A percentile compares a stretch with the other conserved stretches of the same genome.
Conservation (phyloP, 2,113 vertebrate species). For the Acinonyx jubatus region DNA sequence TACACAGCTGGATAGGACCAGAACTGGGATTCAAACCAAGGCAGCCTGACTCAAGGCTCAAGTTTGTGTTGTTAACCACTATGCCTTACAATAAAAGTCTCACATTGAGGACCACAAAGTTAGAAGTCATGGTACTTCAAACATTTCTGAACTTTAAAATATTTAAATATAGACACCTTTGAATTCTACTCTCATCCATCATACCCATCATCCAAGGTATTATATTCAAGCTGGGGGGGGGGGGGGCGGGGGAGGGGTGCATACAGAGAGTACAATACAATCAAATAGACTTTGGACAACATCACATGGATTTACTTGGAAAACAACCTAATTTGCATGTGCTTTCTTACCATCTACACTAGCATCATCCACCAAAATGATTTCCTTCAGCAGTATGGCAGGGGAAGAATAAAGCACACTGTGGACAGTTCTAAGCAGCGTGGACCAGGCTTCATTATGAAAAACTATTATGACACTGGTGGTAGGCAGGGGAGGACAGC, state of each 20-base stretch:
- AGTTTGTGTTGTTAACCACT: neutral
- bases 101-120: neutral
- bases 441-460: constrained; percentile 99
- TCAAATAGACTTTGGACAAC: neutral
- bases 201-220: neutral
- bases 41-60: neutral
- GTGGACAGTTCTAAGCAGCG: constrained; percentile 96
- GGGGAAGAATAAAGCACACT: constrained; percentile 98
- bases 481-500: constrained; percentile 93
- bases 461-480: constrained; percentile 99
- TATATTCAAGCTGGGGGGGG: neutral
- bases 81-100: neutral
- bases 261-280: neutral
- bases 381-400: constrained; percentile 95
- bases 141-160: neutral
- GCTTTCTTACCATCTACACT: constrained; percentile 93
- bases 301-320: neutral
- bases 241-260: no score
- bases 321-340: constrained; percentile 5
- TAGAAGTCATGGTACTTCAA: neutral
- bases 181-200: neutral
- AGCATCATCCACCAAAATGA: constrained; percentile 99
- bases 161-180: neutral
- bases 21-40: neutral
- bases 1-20: neutral